Evolutionary conservation across 2,888 invertebrate species (phyloP).

Genomic region (Trichogramma evanescens): DNA sequence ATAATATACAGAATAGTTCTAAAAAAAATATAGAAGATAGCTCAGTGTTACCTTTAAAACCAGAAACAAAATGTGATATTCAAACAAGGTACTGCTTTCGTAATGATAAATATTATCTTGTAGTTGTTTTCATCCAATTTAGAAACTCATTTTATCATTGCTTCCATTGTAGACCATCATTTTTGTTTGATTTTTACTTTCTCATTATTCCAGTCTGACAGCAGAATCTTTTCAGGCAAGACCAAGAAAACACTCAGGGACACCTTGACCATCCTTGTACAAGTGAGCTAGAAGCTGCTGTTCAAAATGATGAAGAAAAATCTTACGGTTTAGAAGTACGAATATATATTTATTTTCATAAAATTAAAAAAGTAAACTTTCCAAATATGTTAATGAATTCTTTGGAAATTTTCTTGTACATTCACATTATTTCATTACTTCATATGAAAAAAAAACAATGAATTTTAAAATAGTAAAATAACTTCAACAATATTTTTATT

Average conservation of each 20-base stretch:
- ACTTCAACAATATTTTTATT: too few relatives aligned
- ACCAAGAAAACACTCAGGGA: constrained; percentile 18
- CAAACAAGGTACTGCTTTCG: constrained; percentile 16
- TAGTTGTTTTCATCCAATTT: neutral
- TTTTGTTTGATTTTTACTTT: constrained; percentile 19
- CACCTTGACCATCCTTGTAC: constrained; percentile 15
- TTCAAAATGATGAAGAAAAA: constrained; percentile 19
- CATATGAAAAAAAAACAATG: neutral
- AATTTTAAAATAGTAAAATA: too few relatives aligned
- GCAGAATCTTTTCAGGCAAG: constrained; percentile 27
- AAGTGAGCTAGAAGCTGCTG: constrained; percentile 14
- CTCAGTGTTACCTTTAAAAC: constrained; percentile 6
- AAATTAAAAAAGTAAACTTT: neutral
- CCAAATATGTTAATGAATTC: neutral
- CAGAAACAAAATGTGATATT: constrained; percentile 9
- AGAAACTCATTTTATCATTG: constrained; percentile 5
- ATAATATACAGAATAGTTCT: constrained; percentile 6
- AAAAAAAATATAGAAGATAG: neutral
- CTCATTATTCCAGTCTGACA: constrained; percentile 26
- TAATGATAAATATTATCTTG: neutral
- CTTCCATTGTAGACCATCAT: neutral
- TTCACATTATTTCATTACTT: neutral
- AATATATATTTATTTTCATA: neutral
- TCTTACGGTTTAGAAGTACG: constrained; percentile 20
- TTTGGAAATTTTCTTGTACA: neutral